Conservation (phyloP, 2,888 invertebrate species). For the Cynaeus angustus region DNA sequence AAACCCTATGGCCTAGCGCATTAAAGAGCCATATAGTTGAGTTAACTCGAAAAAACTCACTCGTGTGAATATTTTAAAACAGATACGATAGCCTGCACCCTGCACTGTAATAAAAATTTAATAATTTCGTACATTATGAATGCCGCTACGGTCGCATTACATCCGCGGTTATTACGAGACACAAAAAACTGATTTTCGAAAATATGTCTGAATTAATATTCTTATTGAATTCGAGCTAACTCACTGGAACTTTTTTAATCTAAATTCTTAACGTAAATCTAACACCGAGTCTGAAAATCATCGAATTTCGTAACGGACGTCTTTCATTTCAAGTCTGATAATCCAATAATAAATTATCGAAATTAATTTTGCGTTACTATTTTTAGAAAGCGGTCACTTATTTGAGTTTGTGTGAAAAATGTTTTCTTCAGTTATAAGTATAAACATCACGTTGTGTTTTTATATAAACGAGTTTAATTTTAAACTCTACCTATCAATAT, state of each 20-base stretch:
- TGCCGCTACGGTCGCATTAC: constrained; percentile 5
- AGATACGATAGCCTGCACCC: constrained; percentile 18
- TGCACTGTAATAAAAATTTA: constrained; percentile 17
- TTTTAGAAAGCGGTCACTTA: neutral
- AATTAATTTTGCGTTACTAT: constrained; percentile 3
- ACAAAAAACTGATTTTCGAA: constrained; percentile 17
- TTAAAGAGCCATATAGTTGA: constrained; percentile 27
- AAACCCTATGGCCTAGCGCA: constrained; percentile 24
- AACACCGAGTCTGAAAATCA: constrained; percentile 12
- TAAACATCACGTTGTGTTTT: constrained; percentile 10
- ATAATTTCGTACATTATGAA: constrained; percentile 1
- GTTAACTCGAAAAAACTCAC: constrained; percentile 39
- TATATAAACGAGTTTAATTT: constrained; percentile 11
- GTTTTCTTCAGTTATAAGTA: neutral
- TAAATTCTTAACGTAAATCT: constrained; percentile 29
- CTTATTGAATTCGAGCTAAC: constrained; percentile 30
- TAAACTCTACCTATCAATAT: neutral
- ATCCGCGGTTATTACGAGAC: constrained; percentile 1
- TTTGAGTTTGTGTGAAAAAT: neutral
- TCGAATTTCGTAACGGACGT: constrained; percentile 2
- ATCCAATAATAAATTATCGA: neutral
- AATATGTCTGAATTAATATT: constrained; percentile 20
- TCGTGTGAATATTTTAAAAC: constrained; percentile 30
- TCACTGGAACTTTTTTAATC: constrained; percentile 32
- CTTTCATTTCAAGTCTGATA: constrained; percentile 14